These are phyloP conservation scores for Gerris buenoi DNA, from an alignment of 1,140 invertebrate species.

Conservation along the genomic window DNA sequence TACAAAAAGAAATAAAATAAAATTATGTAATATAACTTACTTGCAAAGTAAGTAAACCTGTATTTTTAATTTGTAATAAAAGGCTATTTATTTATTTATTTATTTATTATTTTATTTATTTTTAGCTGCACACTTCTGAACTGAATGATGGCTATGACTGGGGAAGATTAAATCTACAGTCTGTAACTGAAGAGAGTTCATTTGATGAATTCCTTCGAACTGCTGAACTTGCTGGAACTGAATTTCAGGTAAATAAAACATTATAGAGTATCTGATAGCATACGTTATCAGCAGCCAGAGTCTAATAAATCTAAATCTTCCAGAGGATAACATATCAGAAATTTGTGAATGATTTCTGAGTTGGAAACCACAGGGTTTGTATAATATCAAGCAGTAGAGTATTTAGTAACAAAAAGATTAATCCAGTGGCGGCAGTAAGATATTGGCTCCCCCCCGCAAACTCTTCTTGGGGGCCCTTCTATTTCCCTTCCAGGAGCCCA, in stretches of 20 bases:
- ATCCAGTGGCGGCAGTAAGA: too few relatives aligned
- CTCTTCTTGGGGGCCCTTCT: too few relatives aligned
- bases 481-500: too few relatives aligned
- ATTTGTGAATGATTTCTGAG: too few relatives aligned
- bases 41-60: background rate
- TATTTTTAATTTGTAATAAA: slow-evolving; percentile 12
- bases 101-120: slow-evolving; percentile 24
- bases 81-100: slow-evolving; percentile 16
- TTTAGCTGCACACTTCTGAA: slow-evolving; percentile 71
- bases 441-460: too few relatives aligned
- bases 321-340: too few relatives aligned
- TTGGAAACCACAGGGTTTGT: too few relatives aligned
- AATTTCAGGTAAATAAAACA: slow-evolving; percentile 59
- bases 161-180: slow-evolving; percentile 75
- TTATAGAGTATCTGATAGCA: too few relatives aligned
- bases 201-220: slow-evolving; percentile 91
- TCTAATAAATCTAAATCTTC: too few relatives aligned
- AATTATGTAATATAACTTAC: background rate
- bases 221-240: slow-evolving; percentile 80
- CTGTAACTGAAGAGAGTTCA: slow-evolving; percentile 87
- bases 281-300: too few relatives aligned
- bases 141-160: slow-evolving; percentile 80
- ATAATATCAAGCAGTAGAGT: too few relatives aligned
- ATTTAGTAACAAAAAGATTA: too few relatives aligned
- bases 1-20: background rate